A percentile compares a stretch with the other conserved stretches of the same genome.
phyloP scores from a whole-genome alignment of 2,797 vertebrate genomes.

The Sebastes jordani region DNA sequence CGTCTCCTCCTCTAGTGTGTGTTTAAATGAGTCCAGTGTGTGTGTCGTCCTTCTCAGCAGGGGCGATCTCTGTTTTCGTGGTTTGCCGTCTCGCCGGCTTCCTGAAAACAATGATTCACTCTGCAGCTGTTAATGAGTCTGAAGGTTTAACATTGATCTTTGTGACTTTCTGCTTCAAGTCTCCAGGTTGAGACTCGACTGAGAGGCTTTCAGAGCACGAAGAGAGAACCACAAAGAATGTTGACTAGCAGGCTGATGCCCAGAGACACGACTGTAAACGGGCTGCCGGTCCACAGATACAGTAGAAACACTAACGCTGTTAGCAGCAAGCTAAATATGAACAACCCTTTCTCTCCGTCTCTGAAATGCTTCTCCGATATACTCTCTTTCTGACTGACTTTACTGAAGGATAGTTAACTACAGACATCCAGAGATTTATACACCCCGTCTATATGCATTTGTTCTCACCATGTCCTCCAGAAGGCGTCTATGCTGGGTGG shows the following conservation, averaged over 20 bases:
- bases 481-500: background rate
- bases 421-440: too few species aligned
- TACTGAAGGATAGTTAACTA: too few species aligned
- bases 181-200: background rate
- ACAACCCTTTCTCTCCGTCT: too few species aligned
- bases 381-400: too few species aligned
- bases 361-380: too few species aligned
- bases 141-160: background rate
- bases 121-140: conserved; percentile 1
- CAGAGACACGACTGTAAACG: too few species aligned
- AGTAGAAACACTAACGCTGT: too few species aligned
- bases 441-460: too few species aligned
- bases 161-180: background rate
- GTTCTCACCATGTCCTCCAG: conserved; percentile 54
- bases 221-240: background rate
- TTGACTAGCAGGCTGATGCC: too few species aligned
- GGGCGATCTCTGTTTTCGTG: background rate
- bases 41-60: conserved; percentile 26
- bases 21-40: background rate
- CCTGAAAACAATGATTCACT: conserved; percentile 26
- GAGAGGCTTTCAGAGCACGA: background rate
- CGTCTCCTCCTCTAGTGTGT: background rate
- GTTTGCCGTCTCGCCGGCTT: conserved; percentile 9
- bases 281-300: too few species aligned
- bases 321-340: too few species aligned